phyloP scores from a whole-genome alignment of 2,113 vertebrate genomes.

The Regulus satrapa region DNA sequence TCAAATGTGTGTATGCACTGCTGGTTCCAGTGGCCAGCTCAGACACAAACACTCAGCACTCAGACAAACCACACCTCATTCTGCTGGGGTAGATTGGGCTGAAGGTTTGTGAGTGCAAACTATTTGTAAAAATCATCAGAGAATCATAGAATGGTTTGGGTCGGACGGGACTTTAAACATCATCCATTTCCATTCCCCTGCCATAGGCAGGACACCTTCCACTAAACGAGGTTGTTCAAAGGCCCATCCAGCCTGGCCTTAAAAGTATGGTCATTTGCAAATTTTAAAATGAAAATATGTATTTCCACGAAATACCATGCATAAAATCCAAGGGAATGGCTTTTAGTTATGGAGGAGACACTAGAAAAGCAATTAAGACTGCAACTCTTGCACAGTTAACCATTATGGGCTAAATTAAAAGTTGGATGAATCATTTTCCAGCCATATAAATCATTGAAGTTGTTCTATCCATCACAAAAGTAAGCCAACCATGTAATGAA shows the following conservation, averaged over 20 bases:
- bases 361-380: background rate
- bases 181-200: background rate
- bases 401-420: background rate
- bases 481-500: background rate
- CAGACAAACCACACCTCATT: background rate
- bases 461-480: background rate
- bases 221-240: background rate
- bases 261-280: background rate
- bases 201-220: background rate
- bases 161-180: background rate
- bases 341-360: background rate
- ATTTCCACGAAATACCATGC: background rate
- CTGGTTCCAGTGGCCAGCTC: background rate
- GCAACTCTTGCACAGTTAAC: background rate
- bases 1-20: rapidly evolving
- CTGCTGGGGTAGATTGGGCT: background rate
- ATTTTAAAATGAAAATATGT: background rate
- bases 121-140: background rate
- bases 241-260: background rate
- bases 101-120: background rate
- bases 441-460: background rate
- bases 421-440: background rate
- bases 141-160: background rate
- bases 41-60: background rate
- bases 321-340: background rate